Conservation (phyloP, 2,888 invertebrate genomes). For the Ariolimax columbianus region DNA sequence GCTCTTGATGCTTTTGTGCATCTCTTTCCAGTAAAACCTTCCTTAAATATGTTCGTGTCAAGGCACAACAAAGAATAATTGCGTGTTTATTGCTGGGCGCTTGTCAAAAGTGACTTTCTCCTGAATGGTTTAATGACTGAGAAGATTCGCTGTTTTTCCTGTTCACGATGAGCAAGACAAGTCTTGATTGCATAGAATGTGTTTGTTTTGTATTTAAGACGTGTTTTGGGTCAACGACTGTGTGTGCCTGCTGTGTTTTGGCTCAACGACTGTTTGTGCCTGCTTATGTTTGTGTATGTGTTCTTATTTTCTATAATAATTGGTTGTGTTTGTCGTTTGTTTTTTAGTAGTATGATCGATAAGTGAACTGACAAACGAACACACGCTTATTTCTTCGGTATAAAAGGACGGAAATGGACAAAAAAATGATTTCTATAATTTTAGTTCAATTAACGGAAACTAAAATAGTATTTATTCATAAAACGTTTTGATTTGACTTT, state of each 20-base stretch:
- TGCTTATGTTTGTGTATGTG: too few relatives aligned
- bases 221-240: not conserved
- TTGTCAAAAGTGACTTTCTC: not conserved
- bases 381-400: too few relatives aligned
- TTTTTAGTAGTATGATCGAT: too few relatives aligned
- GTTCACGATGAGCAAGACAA: not conserved
- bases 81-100: not conserved
- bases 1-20: not conserved
- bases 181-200: not conserved
- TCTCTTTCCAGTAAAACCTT: not conserved
- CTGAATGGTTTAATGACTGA: not conserved
- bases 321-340: too few relatives aligned
- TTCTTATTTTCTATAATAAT: too few relatives aligned
- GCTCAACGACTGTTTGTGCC: too few relatives aligned
- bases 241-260: not conserved
- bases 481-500: too few relatives aligned
- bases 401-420: too few relatives aligned
- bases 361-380: too few relatives aligned
- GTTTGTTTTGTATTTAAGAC: not conserved
- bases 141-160: not conserved
- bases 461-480: too few relatives aligned
- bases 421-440: too few relatives aligned
- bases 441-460: too few relatives aligned
- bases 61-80: not conserved
- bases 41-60: not conserved